Evolutionary conservation across 2,888 invertebrate species (phyloP), one percentile per base, ranked within the genome.

Genomic region (Notodonta dromedarius): DNA sequence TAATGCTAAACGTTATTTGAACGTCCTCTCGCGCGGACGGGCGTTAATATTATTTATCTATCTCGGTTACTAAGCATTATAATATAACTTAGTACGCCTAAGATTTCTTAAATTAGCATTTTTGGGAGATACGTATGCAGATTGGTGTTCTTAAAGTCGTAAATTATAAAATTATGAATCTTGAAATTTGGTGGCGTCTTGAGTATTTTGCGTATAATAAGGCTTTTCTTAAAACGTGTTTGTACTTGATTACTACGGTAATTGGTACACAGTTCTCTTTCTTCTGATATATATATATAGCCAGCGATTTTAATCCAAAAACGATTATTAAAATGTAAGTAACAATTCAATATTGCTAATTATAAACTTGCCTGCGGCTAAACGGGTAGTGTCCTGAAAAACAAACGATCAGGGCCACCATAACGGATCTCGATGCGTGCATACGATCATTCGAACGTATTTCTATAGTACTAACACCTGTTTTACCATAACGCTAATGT

Each of bases 1-100:
- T 67, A 69, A 69, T 55, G 52, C 62, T 69, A 63, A 77, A 61
- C 50, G 67, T 54, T 75, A 67, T 71, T 69, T 61, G 69, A 76
- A 66, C 62, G 60, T 58, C 3, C 24, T 24, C 56, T 63, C 66
- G 63, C 58, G 54, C 59, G 14, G 59, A 48, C 61, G 51, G 16
- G 13, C 42, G 51, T 61, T 60, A 5, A 66, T 61, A 60, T 63
- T 42, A 56, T 57, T 56, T 51, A 46, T 56, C 51, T 57, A 50
- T 54, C 39, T 48, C 24, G 56, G 42, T 55, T 40, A 55, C 55
- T 1, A 16, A 50, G 50, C 9, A 16, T 32, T 52, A 14, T 48
- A 48, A 11, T 48, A n/a, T 52, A 52, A 52, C 24, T 13, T 14
- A 24, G 51, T 24, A 24, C 48, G 51, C 51, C 1, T 51, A 13